phyloP scores from a whole-genome alignment of 2,113 vertebrate species.

The Junco hyemalis region DNA sequence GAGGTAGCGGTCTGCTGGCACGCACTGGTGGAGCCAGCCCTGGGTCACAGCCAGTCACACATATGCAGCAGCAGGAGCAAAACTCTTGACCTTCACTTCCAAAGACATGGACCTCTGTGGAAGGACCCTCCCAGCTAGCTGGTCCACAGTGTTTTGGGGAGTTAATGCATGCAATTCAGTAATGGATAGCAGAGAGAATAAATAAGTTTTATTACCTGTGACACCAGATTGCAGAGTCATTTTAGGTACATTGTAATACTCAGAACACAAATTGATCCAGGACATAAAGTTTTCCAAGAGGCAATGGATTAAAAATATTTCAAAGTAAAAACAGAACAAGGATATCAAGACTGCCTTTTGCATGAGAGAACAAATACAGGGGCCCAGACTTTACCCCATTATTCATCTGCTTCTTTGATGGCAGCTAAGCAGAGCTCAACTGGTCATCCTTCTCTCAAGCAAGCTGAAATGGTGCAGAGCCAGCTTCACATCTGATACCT shows the following conservation, averaged over 20 bases:
- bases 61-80: neutral
- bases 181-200: neutral
- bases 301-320: neutral
- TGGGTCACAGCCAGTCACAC: neutral
- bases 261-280: neutral
- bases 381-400: neutral
- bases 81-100: neutral
- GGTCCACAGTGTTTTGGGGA: neutral
- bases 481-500: neutral
- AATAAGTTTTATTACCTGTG: neutral
- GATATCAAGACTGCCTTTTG: neutral
- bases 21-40: fast-evolving
- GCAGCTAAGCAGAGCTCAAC: neutral
- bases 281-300: neutral
- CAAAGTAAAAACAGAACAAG: neutral
- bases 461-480: neutral
- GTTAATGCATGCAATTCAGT: neutral
- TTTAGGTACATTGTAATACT: neutral
- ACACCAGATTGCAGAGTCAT: neutral
- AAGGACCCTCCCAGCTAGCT: neutral
- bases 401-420: neutral
- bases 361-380: neutral
- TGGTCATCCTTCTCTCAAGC: neutral
- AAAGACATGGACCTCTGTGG: neutral
- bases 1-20: neutral